Conservation (phyloP, 1,140 invertebrate species). For the Kradibia gibbosae region DNA sequence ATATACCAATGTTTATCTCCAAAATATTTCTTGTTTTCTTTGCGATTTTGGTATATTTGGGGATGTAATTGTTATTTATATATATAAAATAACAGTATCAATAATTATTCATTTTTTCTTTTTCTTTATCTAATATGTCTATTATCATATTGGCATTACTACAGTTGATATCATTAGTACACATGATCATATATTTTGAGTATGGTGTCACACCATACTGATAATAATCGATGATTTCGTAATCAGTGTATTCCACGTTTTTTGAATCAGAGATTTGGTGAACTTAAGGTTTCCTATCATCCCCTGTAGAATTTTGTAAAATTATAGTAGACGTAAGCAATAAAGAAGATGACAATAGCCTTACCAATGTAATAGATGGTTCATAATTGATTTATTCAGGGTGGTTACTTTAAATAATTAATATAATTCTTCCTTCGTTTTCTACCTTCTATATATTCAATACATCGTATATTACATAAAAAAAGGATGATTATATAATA, state of each 20-base stretch:
- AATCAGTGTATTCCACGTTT: conserved; percentile 23
- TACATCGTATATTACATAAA: too few species aligned
- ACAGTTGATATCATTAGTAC: neutral
- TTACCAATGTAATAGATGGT: conserved; percentile 53
- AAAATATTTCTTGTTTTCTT: too few species aligned
- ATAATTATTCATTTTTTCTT: too few species aligned
- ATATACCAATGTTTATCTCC: too few species aligned
- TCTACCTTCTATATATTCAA: too few species aligned
- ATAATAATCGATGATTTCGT: neutral
- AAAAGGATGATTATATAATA: too few species aligned
- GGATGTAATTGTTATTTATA: too few species aligned
- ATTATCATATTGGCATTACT: neutral
- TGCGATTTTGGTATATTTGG: too few species aligned
- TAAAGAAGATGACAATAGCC: conserved; percentile 19
- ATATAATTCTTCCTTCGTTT: too few species aligned
- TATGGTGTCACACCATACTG: neutral
- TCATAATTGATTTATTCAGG: conserved; percentile 55
- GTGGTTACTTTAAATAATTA: conserved; percentile 36
- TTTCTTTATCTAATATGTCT: neutral
- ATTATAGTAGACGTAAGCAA: conserved; percentile 26
- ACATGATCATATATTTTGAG: too few species aligned
- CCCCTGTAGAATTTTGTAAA: conserved; percentile 14
- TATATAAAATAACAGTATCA: too few species aligned
- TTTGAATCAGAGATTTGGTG: neutral
- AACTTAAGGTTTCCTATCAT: conserved; percentile 3